Base-by-base conservation (phyloP, 2,113 vertebrate species). In the Oncorhynchus gorbuscha region DNA sequence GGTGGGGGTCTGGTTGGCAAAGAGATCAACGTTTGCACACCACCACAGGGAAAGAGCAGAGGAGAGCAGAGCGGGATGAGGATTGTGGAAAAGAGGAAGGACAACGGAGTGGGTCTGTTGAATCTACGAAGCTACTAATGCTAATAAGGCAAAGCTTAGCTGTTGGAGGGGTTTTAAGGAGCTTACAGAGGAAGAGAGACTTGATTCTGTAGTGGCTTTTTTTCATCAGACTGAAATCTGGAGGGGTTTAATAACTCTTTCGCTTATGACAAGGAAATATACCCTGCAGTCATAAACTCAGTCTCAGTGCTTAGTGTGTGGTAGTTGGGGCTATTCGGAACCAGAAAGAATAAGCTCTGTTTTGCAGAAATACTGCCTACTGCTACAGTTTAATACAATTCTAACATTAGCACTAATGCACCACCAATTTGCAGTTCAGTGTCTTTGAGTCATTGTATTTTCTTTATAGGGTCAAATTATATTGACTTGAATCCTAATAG, bases 81-180 rank as follows among this genome's bases (percentile, higher is more conserved):
- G 58, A 26, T 32, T 20, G 64, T 45, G 39, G 39, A 45, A 9
- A 9, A 45, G 9, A 45, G 64, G 76, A 4, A 79, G 64, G 51
- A 45, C 71, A 73, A 55, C 7, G 71, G 61, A 11, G 74, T 65
- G 62, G 48, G 79, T 72, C 30, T 79, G 79, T 55, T 77, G 74
- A 81, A 86, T 82, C 74, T 83, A 83, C 64, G 65, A 79, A 80
- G 84, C 85, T 82, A 78, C 81, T 80, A 81, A 75, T 81, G 82
- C 77, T 84, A 86, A 89, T 88, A 84, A 89, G 79, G 79, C 80
- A 77, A 71, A 78, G 86, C 84, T 89, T 81, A 89, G 87, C 83
- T 61, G 74, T 88, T 83, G 85, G 84, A 79, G 79, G 83, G 76
- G 82, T 82, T 88, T 83, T 86, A 85, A 87, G 85, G 71, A 81